Evolutionary conservation across 2,113 vertebrate genomes (phyloP).

Genomic region (Odobenus rosmarus): DNA sequence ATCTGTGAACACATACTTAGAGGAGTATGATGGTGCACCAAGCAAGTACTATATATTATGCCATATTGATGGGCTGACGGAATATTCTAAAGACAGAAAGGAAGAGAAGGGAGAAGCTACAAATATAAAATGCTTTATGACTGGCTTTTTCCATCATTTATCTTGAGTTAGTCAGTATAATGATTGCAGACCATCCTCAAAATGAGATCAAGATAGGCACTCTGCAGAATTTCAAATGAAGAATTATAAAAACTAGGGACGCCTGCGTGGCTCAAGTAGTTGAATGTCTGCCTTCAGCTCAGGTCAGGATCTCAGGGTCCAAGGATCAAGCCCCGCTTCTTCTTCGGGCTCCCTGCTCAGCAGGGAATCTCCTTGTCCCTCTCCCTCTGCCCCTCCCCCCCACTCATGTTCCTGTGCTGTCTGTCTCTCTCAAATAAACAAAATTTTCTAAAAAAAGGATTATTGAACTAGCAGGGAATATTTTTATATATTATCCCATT

Average conservation of each 20-base stretch:
- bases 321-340: neutral
- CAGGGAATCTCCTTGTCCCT: neutral
- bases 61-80: fast-evolving
- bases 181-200: neutral
- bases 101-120: neutral
- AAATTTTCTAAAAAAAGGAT: neutral
- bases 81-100: neutral
- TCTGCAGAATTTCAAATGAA: neutral
- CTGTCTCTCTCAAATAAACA: neutral
- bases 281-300: neutral
- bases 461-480: neutral
- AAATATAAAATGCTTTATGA: neutral
- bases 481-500: neutral
- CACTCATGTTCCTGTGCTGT: neutral
- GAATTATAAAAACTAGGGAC: neutral
- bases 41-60: neutral
- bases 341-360: neutral
- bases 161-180: neutral
- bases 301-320: neutral
- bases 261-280: no score
- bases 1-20: neutral
- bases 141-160: neutral
- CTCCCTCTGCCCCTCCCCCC: neutral
- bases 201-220: neutral
- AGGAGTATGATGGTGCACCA: neutral